These are phyloP conservation scores for Drosophila silvestris DNA, from an alignment of 2,888 invertebrate genomes.

Conservation along the genomic window DNA sequence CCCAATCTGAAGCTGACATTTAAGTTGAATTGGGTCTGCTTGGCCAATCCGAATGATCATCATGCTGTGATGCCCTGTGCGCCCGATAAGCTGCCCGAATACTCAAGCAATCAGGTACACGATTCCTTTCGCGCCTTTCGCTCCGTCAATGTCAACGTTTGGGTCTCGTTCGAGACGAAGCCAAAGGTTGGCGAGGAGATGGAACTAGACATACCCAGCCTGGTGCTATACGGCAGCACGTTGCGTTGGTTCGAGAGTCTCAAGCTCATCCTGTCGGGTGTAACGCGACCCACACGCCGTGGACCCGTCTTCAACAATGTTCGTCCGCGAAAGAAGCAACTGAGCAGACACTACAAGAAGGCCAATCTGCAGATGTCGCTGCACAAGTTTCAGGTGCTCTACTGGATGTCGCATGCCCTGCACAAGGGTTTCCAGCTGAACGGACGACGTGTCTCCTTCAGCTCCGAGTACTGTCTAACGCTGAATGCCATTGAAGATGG, in stretches of 20 bases:
- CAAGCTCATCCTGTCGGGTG: conserved; percentile 95
- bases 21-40: conserved; percentile 95
- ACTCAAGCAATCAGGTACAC: conserved; percentile 97
- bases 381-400: conserved; percentile 91
- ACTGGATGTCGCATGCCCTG: conserved; percentile 99
- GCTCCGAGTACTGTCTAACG: conserved; percentile 91
- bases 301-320: conserved; percentile 95
- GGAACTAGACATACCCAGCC: conserved; percentile 89
- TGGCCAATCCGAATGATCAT: conserved; percentile 98
- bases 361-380: conserved; percentile 94
- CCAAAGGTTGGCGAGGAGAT: conserved; percentile 86
- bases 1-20: conserved; percentile 94
- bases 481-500: conserved; percentile 92
- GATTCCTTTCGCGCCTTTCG: conserved; percentile 98
- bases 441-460: conserved; percentile 92
- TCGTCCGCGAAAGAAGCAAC: conserved; percentile 94
- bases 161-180: conserved; percentile 92
- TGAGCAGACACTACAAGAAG: conserved; percentile 96
- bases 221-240: conserved; percentile 96
- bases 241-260: conserved; percentile 98
- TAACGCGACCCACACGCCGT: conserved; percentile 96
- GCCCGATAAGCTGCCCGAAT: conserved; percentile 97
- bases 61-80: conserved; percentile 98
- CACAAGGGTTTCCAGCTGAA: conserved; percentile 95
- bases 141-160: conserved; percentile 93